Evolutionary conservation across 2,113 vertebrate genomes (phyloP).

Genomic region (Melanotaenia duboulayi): DNA sequence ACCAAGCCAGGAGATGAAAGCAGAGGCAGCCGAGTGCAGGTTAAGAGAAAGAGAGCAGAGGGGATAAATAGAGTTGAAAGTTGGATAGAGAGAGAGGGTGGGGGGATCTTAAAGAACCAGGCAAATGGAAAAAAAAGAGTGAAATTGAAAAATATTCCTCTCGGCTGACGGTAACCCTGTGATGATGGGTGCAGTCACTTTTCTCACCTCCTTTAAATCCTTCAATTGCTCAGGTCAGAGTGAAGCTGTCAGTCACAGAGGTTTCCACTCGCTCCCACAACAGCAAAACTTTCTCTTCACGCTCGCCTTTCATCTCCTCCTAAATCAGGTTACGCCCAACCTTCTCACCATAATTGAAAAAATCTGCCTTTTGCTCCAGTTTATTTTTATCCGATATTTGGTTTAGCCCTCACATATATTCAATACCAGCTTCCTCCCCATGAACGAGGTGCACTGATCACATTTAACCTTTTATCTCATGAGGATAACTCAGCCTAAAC

Average conservation of each 20-base stretch:
- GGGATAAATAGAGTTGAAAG: constrained; percentile 45
- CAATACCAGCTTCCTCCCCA: no score
- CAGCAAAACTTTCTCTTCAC: background rate
- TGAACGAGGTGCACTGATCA: no score
- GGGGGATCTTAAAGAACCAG: constrained; percentile 24
- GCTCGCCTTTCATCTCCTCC: constrained; percentile 22
- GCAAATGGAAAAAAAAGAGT: constrained; percentile 1
- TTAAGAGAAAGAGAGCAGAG: constrained; percentile 20
- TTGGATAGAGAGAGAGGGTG: constrained; percentile 7
- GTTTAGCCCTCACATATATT: background rate
- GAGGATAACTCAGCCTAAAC: no score
- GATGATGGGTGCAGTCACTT: constrained; percentile 32
- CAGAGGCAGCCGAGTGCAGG: constrained; percentile 33
- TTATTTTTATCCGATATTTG: background rate
- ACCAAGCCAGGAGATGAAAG: constrained; percentile 52
- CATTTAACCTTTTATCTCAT: no score
- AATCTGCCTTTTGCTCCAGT: background rate
- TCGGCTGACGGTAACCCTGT: constrained; percentile 21
- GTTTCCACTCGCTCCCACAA: background rate
- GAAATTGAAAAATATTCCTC: constrained; percentile 15
- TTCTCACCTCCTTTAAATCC: constrained; percentile 45
- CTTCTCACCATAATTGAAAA: constrained; percentile 10
- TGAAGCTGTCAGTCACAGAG: constrained; percentile 14
- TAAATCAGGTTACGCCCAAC: background rate
- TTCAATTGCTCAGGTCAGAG: constrained; percentile 35